Conservation (phyloP, 2,113 vertebrate species). For the Platysternon megacephalum region DNA sequence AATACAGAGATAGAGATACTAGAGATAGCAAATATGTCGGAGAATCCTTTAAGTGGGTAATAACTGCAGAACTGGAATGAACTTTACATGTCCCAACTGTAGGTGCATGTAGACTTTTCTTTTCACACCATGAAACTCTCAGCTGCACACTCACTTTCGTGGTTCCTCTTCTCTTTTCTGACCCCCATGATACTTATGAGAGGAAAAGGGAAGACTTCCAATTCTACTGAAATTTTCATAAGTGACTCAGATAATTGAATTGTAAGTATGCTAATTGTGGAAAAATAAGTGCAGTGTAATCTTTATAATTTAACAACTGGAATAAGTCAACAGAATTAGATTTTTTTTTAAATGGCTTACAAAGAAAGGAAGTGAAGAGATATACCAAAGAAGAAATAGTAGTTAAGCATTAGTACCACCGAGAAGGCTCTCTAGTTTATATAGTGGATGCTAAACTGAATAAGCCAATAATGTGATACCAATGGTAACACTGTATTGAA, state of each 20-base stretch:
- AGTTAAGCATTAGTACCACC: background rate
- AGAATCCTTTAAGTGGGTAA: background rate
- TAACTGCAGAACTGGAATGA: background rate
- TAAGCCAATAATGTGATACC: background rate
- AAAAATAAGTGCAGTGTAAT: background rate
- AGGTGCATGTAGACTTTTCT: background rate
- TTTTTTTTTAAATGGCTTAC: background rate
- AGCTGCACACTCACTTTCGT: background rate
- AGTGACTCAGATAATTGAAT: background rate
- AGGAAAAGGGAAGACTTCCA: background rate
- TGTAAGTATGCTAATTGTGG: background rate
- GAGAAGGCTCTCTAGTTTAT: background rate
- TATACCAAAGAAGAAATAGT: background rate
- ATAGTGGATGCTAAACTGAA: background rate
- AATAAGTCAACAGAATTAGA: background rate
- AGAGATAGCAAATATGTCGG: background rate
- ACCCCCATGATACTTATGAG: background rate
- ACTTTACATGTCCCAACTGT: background rate
- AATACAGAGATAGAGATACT: background rate
- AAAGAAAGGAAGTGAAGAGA: background rate
- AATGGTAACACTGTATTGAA: background rate
- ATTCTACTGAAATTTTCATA: background rate
- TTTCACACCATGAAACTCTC: background rate
- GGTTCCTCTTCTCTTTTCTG: background rate
- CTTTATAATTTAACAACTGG: background rate